A percentile compares a stretch with the other conserved stretches of the same genome.
Conservation (phyloP, 2,113 vertebrate genomes). For the Brachirus orientalis region DNA sequence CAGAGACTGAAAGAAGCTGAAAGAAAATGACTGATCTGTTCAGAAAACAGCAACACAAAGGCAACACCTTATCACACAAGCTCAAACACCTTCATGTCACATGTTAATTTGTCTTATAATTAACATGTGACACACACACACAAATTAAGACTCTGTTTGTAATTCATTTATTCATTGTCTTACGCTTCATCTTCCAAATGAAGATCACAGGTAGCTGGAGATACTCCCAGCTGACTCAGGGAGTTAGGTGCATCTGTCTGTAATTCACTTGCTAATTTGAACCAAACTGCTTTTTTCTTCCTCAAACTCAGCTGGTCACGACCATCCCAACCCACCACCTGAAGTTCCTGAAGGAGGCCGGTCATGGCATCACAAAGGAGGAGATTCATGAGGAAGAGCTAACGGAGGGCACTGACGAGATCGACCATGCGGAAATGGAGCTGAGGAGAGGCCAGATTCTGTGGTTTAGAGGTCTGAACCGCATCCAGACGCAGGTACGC, state of each 20-base stretch:
- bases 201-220: no score
- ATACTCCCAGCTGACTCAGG: no score
- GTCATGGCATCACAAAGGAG: conserved; percentile 91
- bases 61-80: no score
- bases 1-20: conserved; percentile 27
- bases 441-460: conserved; percentile 95
- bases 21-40: conserved; percentile 45
- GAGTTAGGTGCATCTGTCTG: no score
- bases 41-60: no score
- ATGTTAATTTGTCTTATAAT: no score
- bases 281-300: background rate
- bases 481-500: conserved; percentile 98
- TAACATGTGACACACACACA: no score
- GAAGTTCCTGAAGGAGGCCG: conserved; percentile 96
- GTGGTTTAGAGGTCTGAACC: conserved; percentile 98
- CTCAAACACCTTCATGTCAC: background rate
- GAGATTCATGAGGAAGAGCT: conserved; percentile 89
- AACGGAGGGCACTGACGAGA: conserved; percentile 90
- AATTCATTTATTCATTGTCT: no score
- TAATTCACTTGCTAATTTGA: background rate
- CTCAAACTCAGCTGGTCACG: conserved; percentile 83
- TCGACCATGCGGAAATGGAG: conserved; percentile 97
- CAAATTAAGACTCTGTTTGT: no score
- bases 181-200: no score
- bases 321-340: conserved; percentile 90